Evolutionary conservation across 2,113 vertebrate species (phyloP), one percentile per base, ranked within the genome.

Genomic region (Dromaius novaehollandiae): DNA sequence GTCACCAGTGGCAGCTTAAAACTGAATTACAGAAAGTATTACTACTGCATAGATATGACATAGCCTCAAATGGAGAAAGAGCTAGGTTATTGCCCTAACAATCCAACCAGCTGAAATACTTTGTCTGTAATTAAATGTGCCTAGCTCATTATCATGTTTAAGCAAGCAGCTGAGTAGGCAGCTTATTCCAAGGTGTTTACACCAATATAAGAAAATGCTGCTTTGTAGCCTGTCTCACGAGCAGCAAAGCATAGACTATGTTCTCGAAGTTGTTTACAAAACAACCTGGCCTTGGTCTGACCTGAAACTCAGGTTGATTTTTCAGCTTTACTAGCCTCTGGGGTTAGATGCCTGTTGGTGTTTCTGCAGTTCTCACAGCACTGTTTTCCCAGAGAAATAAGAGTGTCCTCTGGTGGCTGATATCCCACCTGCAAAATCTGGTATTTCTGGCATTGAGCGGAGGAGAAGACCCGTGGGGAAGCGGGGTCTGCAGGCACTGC

Each of bases 361-460:
- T 26, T 63, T 53, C 53, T 22, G 28, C 11, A 42, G 79, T 68
- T 70, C 50, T 82, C 88, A 30, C 56, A 93, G 76, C 66, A 51
- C 22, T 10, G 13, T 11, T 82, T 85, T 91, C 60, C 74, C 11
- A 1, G 42, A 89, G 84, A 82, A 51, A 82, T 17, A 46, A 70
- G 77, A 91, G 95, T 73, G 96, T 94, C 95, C 97, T 94, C 63
- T 87, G 86, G 94, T 94, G 97, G 96, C 78, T 70, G 92, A 36
- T 61, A 68, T 0, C 25, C 48, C 51, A 63, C 58, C 38, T 19
- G 68, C 58, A 63, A 30, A 58, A 82, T 68, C 42, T 22, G 8
- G 0, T 6, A 11, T 32, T 36, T 42, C 64, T 46, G 0, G 0
- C 20, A 18, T 9, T 0, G 1, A 24, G 51, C 7, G 32, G 36